Percentiles rank a stretch among this genome's conserved stretches.
phyloP scores from a whole-genome alignment of 2,797 vertebrate species.

The Gallinago nigripennis region DNA sequence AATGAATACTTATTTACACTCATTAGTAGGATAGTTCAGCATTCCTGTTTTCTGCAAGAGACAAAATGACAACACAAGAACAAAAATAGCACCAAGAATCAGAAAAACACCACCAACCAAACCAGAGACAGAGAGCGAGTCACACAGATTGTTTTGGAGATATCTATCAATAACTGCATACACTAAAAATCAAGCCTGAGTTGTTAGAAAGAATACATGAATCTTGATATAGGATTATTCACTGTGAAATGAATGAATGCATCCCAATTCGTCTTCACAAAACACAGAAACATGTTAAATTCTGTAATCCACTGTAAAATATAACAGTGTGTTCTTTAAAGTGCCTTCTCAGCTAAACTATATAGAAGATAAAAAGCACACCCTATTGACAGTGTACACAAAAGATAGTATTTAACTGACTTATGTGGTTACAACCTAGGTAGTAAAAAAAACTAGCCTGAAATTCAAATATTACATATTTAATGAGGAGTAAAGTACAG shows the following conservation, averaged over 20 bases:
- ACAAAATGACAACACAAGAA: not conserved
- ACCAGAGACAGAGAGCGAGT: not conserved
- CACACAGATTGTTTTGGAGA: fast-evolving
- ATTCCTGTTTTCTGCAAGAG: not conserved
- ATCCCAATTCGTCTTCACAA: not conserved
- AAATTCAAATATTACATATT: not conserved
- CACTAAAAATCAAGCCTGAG: not conserved
- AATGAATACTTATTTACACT: not conserved
- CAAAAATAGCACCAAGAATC: not conserved
- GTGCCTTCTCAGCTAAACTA: not conserved
- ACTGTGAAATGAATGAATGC: not conserved
- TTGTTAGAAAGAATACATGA: not conserved
- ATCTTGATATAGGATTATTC: not conserved
- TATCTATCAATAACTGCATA: not conserved
- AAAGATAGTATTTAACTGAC: not conserved
- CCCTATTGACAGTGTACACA: not conserved
- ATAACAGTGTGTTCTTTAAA: not conserved
- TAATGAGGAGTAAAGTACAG: not conserved
- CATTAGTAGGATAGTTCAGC: not conserved
- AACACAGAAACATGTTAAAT: not conserved
- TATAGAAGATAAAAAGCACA: not conserved
- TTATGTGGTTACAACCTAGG: fast-evolving
- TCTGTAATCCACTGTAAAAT: not conserved
- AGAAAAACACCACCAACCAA: not conserved
- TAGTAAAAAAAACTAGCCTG: not conserved